Base-by-base conservation (phyloP, 2,888 invertebrate species). In the Eucera pruinosa region DNA sequence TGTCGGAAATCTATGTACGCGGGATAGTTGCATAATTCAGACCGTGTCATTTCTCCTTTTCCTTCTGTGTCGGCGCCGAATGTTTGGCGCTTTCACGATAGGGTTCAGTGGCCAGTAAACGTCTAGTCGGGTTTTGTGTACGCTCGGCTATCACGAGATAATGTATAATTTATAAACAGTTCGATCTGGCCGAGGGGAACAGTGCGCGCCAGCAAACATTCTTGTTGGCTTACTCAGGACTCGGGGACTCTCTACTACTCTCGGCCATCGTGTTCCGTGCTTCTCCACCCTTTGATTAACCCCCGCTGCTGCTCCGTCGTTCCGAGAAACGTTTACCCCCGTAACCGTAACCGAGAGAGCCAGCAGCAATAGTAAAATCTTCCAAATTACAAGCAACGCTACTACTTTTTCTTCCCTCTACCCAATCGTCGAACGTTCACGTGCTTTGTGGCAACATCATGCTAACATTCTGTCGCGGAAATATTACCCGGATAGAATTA, bases 151-250 rank as follows among this genome's bases (percentile, higher is more conserved):
- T 81, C 86, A 55, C 54, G 75, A 79, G 90, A 89, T 89, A 89
- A 88, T 90, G 87, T 86, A 91, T 91, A 92, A 91, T 92, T 92
- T 92, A 92, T 91, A 91, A 92, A 91, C 92, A 91, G 90, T 84
- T 89, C 89, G 90, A 89, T 89, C 87, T 87, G 86, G 84, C 85
- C n/a, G n/a, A n/a, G n/a, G 81, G 77, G 81, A 81, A 81, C 73
- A 67, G 62, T 66, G 73, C 75, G 73, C 75, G 79, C 74, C 76
- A 67, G 72, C 80, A 72, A 78, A 80, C 82, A 78, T 78, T 78
- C 79, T 54, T 67, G 50, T 43, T 62, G 36, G 50, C 61, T 78
- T 78, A 78, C 66, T 66, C 70, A 65, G 71, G 60, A 20, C 60
- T 33, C 54, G 41, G 50, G n/a, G n/a, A n/a, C n/a, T n/a, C n/a